A percentile compares a stretch with the other conserved stretches of the same genome.
phyloP scores from a whole-genome alignment of 2,888 invertebrate genomes.

The Trachelus troglodyta region DNA sequence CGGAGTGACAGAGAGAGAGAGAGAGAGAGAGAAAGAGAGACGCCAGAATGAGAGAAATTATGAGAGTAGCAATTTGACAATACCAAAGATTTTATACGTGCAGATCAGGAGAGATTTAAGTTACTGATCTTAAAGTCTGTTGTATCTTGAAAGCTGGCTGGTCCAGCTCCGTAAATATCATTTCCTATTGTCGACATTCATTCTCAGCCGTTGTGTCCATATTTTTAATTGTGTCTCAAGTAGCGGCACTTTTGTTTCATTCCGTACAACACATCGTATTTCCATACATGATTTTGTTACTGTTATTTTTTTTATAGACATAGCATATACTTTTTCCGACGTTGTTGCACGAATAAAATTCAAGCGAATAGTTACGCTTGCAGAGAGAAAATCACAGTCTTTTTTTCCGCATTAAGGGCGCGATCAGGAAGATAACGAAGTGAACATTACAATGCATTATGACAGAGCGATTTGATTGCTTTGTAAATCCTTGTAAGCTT shows the following conservation, averaged over 20 bases:
- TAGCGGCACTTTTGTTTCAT: not conserved
- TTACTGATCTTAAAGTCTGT: not conserved
- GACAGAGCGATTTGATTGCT: constrained; percentile 6
- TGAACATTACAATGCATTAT: not conserved
- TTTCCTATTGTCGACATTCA: not conserved
- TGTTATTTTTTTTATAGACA: not conserved
- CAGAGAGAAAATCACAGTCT: not conserved
- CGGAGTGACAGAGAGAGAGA: not conserved
- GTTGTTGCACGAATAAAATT: not conserved
- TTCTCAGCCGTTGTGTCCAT: not conserved
- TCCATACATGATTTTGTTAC: not conserved
- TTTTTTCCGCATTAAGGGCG: not conserved
- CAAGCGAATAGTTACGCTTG: not conserved
- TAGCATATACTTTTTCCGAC: not conserved
- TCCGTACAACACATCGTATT: not conserved
- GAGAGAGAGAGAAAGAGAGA: no score
- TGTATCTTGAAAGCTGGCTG: constrained; percentile 44
- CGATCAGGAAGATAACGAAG: not conserved
- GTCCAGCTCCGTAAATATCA: constrained; percentile 40
- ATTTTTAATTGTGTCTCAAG: not conserved
- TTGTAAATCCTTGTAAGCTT: constrained; percentile 23
- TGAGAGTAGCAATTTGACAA: constrained; percentile 36
- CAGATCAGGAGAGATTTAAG: constrained; percentile 33
- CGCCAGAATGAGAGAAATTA: not conserved
- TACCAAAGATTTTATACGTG: constrained; percentile 47